A percentile compares a stretch with the other conserved stretches of the same genome.
Conservation (phyloP, 2,888 invertebrate species). For the Trichacis sp. region DNA sequence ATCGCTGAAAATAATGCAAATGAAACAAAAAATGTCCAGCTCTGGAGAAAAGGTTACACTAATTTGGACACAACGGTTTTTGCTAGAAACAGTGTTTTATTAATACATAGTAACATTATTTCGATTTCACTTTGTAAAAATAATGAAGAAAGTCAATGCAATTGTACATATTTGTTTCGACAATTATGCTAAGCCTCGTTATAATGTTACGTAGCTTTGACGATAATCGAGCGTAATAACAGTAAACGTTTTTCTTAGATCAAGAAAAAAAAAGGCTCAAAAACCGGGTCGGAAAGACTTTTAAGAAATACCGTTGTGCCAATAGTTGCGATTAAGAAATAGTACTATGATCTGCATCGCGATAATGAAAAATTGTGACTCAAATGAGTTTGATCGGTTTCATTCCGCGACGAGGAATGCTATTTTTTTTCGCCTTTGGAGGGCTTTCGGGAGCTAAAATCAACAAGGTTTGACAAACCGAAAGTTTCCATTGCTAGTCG, state of each 20-base stretch:
- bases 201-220: too few relatives aligned
- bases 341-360: too few relatives aligned
- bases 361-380: too few relatives aligned
- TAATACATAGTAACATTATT: slow-evolving; percentile 64
- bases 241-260: too few relatives aligned
- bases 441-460: slow-evolving; percentile 67
- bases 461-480: slow-evolving; percentile 73
- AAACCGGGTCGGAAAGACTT: too few relatives aligned
- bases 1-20: too few relatives aligned
- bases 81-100: slow-evolving; percentile 66
- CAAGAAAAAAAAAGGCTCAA: too few relatives aligned
- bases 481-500: slow-evolving; percentile 90
- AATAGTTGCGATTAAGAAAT: too few relatives aligned
- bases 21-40: slow-evolving; percentile 18
- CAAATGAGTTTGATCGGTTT: neutral
- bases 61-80: slow-evolving; percentile 63
- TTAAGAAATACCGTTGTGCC: slow-evolving; percentile 40
- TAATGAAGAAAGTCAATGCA: slow-evolving; percentile 15
- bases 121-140: slow-evolving; percentile 40
- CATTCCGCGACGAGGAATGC: slow-evolving; percentile 11
- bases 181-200: too few relatives aligned
- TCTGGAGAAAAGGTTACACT: slow-evolving; percentile 58
- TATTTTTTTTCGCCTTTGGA: slow-evolving; percentile 63
- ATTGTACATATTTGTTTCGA: slow-evolving; percentile 43
- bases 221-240: too few relatives aligned